Evolutionary conservation across 2,113 vertebrate species (phyloP), one percentile per base, ranked within the genome.

Genomic region (Psittacula cyanocephala): DNA sequence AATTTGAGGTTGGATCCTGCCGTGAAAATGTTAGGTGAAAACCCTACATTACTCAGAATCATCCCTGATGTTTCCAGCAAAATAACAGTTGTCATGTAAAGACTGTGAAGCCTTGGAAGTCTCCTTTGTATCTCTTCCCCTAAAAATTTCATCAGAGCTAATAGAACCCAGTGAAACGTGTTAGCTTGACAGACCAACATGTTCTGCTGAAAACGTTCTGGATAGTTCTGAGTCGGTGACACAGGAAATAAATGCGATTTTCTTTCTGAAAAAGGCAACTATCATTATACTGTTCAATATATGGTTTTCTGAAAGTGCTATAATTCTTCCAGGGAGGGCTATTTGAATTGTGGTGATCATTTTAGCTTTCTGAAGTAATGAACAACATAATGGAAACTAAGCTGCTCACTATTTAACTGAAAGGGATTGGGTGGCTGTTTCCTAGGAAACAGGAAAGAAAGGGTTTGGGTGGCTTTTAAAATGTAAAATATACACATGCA

Each of bases 381-480:
- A 81, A 65, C 7, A 60, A 50, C 33, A 68, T 77, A 95, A 94
- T 71, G 65, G 64, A 78, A 88, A 71, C 85, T 83, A 78, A 91
- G 65, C n/a, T 93, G 35, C 44, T 90, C 88, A 9, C 50, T 68
- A 18, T 52, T 68, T 31, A 67, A 57, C 67, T 81, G 57, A 84
- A 93, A 47, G 31, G 35, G 55, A 86, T 76, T 81, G 76, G 52
- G 76, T 86, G 28, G 46, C 37, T 90, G 80, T 90, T 94, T 94
- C 95, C 90, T 83, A 92, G 90, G 95, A 75, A 96, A 96, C 90
- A 37, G 39, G 24, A 92, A 94, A 94, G 65, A 71, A 95, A 86
- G 39, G 39, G 11, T 78, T 95, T 88, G 52, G 19, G 14, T 93
- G 31, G 92, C 74, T 90, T 60, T 88, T 69, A 80, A 87, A 81